A percentile compares a stretch with the other conserved stretches of the same genome.
phyloP scores from a whole-genome alignment of 2,888 invertebrate genomes.

The Lapara coniferarum region DNA sequence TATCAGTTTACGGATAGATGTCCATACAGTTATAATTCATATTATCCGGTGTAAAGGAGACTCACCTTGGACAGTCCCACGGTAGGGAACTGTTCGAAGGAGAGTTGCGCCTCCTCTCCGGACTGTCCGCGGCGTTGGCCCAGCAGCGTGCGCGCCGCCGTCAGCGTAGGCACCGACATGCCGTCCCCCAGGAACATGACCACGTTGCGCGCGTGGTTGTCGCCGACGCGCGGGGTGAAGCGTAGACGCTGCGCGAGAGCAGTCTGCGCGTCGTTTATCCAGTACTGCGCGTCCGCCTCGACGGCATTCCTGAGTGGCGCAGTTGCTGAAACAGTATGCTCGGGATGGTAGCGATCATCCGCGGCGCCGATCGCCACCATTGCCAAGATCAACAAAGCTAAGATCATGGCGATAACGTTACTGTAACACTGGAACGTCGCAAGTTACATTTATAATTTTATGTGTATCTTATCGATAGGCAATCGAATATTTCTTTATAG shows the following conservation, averaged over 20 bases:
- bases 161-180: slow-evolving; percentile 88
- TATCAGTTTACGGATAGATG: no score
- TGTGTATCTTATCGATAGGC: slow-evolving; percentile 19
- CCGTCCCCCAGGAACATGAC: slow-evolving; percentile 90
- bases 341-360: slow-evolving; percentile 37
- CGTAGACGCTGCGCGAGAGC: slow-evolving; percentile 59
- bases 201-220: slow-evolving; percentile 74
- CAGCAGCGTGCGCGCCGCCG: slow-evolving; percentile 85
- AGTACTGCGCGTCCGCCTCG: slow-evolving; percentile 61
- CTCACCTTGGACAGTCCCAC: slow-evolving; percentile 86
- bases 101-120: slow-evolving; percentile 85
- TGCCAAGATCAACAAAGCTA: background rate
- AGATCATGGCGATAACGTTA: background rate
- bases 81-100: slow-evolving; percentile 86
- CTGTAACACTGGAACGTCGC: no score
- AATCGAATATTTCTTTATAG: slow-evolving; percentile 55
- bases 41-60: no score
- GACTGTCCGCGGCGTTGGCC: slow-evolving; percentile 81
- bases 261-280: slow-evolving; percentile 73
- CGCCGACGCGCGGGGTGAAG: slow-evolving; percentile 47
- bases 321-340: background rate
- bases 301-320: slow-evolving; percentile 40
- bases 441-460: no score
- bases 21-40: no score
- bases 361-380: slow-evolving; percentile 28